phyloP scores from a whole-genome alignment of 2,113 vertebrate species.

The Python bivittatus region DNA sequence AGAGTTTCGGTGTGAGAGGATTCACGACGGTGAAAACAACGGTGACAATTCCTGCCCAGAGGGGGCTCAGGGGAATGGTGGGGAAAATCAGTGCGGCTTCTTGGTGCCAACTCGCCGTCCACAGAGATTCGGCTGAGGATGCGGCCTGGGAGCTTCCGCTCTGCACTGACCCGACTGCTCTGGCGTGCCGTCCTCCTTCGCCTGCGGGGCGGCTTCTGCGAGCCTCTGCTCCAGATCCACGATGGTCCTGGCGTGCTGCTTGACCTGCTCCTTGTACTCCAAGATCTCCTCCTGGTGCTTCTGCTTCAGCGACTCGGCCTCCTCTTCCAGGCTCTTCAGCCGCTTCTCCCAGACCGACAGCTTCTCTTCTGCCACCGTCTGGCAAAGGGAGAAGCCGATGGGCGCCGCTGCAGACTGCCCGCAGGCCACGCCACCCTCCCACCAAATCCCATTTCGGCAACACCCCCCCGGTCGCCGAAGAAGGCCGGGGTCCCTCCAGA shows the following conservation, averaged over 20 bases:
- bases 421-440: not conserved
- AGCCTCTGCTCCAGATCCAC: conserved; percentile 74
- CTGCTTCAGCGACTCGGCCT: conserved; percentile 48
- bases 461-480: too few relatives aligned
- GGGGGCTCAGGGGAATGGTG: not conserved
- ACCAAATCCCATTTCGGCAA: too few relatives aligned
- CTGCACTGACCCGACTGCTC: conserved; percentile 60
- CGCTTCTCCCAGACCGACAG: not conserved
- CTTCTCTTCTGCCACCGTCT: conserved; percentile 59
- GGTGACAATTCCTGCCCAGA: too few relatives aligned
- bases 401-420: not conserved
- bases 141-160: not conserved
- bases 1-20: too few relatives aligned
- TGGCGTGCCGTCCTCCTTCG: conserved; percentile 56
- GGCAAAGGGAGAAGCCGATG: not conserved
- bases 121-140: too few relatives aligned
- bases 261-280: conserved; percentile 78
- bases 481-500: not conserved
- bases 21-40: too few relatives aligned
- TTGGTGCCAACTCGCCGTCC: too few relatives aligned
- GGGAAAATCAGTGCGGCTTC: too few relatives aligned
- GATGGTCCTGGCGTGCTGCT: conserved; percentile 80
- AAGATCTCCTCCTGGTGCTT: conserved; percentile 54
- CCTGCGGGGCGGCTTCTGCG: conserved; percentile 45
- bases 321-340: conserved; percentile 23